Evolutionary conservation across 2,888 invertebrate genomes (phyloP), one percentile per base, ranked within the genome.

Genomic region (Callimorpha dominula): DNA sequence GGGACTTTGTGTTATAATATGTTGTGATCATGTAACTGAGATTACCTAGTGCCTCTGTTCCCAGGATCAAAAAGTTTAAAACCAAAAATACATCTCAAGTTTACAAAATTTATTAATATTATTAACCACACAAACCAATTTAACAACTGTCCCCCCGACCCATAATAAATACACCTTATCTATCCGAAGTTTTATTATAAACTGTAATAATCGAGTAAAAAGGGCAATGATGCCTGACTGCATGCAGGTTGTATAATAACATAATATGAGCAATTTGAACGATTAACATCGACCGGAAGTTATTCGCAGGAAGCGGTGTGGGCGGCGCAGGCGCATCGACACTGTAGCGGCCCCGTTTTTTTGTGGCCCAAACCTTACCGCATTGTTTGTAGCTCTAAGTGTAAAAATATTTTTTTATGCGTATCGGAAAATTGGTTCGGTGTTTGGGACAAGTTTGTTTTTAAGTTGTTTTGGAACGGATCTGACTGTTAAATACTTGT

Each of bases 251-350:
- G 81, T 87, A 84, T 92, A 94, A 93, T 93, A 94, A 92, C 91
- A 92, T 94, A 94, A 94, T 94, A 91, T 85, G 86, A 85, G 86
- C 89, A 90, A 91, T 91, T 90, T 91, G 81, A 88, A 79, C 88
- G 90, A 91, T 91, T 87, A 88, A 78, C 82, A 91, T 92, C 91
- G 78, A 86, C 90, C 93, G 94, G 94, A 93, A 93, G 92, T 90
- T 84, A 86, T 89, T 90, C 85, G 89, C 93, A 92, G 94, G 94
- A 93, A 93, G 91, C 90, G 88, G 79, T 75, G 88, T 90, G 93
- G 93, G 92, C 92, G 92, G 92, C 90, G 91, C 91, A 76, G 75
- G 90, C 89, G 92, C 92, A 91, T 87, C 88, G 78, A 79, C 75
- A 69, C 74, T 66, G 70, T 78, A 60, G 20, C 64, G 70, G 42